These are phyloP conservation scores for Sebastes schlegelii DNA, from an alignment of 2,113 vertebrate species.

Conservation along the genomic window DNA sequence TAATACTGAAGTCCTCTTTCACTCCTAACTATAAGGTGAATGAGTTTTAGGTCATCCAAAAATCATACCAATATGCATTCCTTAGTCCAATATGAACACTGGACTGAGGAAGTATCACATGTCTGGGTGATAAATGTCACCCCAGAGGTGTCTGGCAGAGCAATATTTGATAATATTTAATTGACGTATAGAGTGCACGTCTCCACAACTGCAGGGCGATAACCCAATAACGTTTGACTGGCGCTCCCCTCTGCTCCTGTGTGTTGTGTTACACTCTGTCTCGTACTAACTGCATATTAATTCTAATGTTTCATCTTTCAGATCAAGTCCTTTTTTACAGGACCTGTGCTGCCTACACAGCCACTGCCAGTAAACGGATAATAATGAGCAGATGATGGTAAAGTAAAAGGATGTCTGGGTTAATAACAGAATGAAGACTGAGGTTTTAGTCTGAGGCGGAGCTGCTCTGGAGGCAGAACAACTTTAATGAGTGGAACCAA, in stretches of 20 bases:
- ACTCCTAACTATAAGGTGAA: not conserved
- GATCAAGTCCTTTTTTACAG: conserved; percentile 47
- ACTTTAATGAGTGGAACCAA: not conserved
- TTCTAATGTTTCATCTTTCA: conserved; percentile 61
- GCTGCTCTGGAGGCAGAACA: not conserved
- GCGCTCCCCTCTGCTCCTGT: conserved; percentile 54
- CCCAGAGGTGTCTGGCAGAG: conserved; percentile 51
- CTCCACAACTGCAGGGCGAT: conserved; percentile 61
- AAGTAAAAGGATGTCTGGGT: conserved; percentile 4
- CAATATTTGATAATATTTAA: conserved; percentile 55
- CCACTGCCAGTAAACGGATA: conserved; percentile 42
- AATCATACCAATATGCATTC: not conserved
- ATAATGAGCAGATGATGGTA: conserved; percentile 1
- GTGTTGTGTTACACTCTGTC: conserved; percentile 75
- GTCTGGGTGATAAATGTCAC: conserved; percentile 49
- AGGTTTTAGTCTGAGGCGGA: conserved; percentile 5
- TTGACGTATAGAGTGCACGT: conserved; percentile 65
- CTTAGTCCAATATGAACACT: not conserved
- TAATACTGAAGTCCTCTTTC: not conserved
- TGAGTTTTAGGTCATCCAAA: not conserved
- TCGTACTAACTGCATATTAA: conserved; percentile 75
- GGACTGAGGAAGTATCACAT: conserved; percentile 51
- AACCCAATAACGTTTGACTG: conserved; percentile 65
- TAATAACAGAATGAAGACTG: conserved; percentile 6
- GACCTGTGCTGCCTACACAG: conserved; percentile 29